A percentile compares a stretch with the other conserved stretches of the same genome.
Evolutionary conservation across 1,140 invertebrate species (phyloP).

Genomic region (Diorhabda elongata): DNA sequence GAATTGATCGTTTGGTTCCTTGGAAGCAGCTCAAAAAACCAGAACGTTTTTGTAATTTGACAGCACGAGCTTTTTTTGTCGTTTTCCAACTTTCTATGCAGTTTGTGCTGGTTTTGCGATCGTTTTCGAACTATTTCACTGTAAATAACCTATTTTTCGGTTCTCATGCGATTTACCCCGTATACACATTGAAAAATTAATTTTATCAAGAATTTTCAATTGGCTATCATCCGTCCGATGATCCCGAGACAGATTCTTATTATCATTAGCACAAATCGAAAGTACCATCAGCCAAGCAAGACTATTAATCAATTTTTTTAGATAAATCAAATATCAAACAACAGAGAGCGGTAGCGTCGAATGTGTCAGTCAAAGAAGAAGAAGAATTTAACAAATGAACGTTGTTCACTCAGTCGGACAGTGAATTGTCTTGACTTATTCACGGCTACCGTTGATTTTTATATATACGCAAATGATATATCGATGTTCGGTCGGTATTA

Average conservation of each 20-base stretch:
- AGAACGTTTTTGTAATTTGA: no score
- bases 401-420: slow-evolving; percentile 17
- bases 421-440: slow-evolving; percentile 20
- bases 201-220: no score
- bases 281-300: slow-evolving; percentile 10
- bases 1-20: no score
- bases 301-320: slow-evolving; percentile 19
- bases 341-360: slow-evolving; percentile 19
- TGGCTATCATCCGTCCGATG: no score
- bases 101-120: no score
- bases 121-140: no score
- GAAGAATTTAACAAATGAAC: slow-evolving; percentile 17
- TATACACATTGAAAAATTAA: no score
- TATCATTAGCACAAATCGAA: slow-evolving; percentile 19
- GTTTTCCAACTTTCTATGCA: no score
- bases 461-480: slow-evolving; percentile 19
- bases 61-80: no score
- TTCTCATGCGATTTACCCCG: no score
- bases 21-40: no score
- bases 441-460: slow-evolving; percentile 22
- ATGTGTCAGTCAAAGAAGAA: slow-evolving; percentile 21
- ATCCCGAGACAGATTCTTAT: not conserved
- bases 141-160: no score
- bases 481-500: not conserved
- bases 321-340: slow-evolving; percentile 7